Evolutionary conservation across 2,797 vertebrate genomes (phyloP), one percentile per base, ranked within the genome.

Genomic region (Xiphorhynchus erythropygius): DNA sequence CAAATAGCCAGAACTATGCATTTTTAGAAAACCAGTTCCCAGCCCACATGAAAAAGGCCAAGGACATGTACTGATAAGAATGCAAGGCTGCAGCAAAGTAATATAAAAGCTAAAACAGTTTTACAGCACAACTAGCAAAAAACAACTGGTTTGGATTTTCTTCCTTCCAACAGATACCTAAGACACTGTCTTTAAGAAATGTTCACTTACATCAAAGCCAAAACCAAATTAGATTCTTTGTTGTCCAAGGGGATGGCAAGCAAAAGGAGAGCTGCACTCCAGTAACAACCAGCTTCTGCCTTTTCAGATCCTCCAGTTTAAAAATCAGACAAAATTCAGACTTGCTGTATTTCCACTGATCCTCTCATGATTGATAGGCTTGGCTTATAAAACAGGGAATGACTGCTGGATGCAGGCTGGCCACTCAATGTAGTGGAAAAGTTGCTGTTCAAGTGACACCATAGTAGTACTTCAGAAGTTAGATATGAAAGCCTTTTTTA

Each of bases 11-110:
- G 91, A 94, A 94, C 85, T 59, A 84, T 5, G 91, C 94, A 91
- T 94, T 96, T 96, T 96, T 96, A 95, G 94, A 91, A 96, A 93
- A 92, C 30, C 89, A 90, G 91, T 49, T 94, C 84, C 91, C 94
- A 94, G 79, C 87, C 91, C 93, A 91, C 89, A 89, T 50, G 35
- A 89, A 87, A 95, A 94, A 87, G 94, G 93, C 94, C 94, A 96
- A 96, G 92, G 94, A 95, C 94, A 63, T 0, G 11, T 37, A 94
- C 73, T 1, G 46, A 86, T 94, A 96, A 88, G 90, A 93, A 93
- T 35, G 62, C 63, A 75, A 91, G 76, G 55, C 79, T 71, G 70
- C 74, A 76, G 68, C 65, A 86, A 67, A 84, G 73, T 30, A 91
- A 28, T n/a, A 80, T 6, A 80, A 89, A 87, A 93, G 50, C 46